These are phyloP conservation scores for Ptyas mucosa DNA, from an alignment of 2,113 vertebrate genomes.

Conservation along the genomic window DNA sequence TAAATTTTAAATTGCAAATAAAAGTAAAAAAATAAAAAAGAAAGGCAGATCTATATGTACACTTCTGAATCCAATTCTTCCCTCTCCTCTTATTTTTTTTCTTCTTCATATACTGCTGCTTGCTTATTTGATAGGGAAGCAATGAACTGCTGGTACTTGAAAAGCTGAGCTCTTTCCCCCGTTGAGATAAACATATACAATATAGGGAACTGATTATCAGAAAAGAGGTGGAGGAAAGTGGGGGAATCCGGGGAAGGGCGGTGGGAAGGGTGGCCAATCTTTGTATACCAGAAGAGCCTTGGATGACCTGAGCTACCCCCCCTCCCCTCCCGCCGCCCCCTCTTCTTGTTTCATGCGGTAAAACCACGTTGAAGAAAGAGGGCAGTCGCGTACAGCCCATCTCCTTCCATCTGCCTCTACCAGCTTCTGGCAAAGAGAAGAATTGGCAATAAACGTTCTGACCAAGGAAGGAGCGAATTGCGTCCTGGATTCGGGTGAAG, in stretches of 20 bases:
- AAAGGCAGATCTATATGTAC: neutral
- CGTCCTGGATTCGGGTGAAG: conserved; percentile 65
- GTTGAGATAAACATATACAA: neutral
- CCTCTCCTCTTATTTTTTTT: neutral
- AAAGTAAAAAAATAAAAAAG: neutral
- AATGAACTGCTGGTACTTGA: conserved; percentile 23
- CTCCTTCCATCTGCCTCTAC: conserved; percentile 54
- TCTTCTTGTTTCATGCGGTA: conserved; percentile 79
- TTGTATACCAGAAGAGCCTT: conserved; percentile 71
- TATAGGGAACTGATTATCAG: conserved; percentile 14
- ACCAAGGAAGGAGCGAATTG: conserved; percentile 67
- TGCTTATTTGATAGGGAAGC: conserved; percentile 14
- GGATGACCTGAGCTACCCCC: conserved; percentile 77
- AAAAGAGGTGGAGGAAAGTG: conserved; percentile 44
- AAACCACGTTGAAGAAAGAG: conserved; percentile 83
- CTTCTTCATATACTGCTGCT: conserved; percentile 2
- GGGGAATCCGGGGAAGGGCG: neutral
- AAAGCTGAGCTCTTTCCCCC: conserved; percentile 11
- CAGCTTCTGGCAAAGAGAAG: conserved; percentile 61
- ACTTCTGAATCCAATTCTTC: neutral
- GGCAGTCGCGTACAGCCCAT: conserved; percentile 82
- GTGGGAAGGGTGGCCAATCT: conserved; percentile 49
- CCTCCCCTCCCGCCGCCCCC: conserved; percentile 22
- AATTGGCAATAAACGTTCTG: conserved; percentile 65
- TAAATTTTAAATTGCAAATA: neutral